Evolutionary conservation across 2,113 vertebrate species (phyloP).

Genomic region (Carlito syrichta): DNA sequence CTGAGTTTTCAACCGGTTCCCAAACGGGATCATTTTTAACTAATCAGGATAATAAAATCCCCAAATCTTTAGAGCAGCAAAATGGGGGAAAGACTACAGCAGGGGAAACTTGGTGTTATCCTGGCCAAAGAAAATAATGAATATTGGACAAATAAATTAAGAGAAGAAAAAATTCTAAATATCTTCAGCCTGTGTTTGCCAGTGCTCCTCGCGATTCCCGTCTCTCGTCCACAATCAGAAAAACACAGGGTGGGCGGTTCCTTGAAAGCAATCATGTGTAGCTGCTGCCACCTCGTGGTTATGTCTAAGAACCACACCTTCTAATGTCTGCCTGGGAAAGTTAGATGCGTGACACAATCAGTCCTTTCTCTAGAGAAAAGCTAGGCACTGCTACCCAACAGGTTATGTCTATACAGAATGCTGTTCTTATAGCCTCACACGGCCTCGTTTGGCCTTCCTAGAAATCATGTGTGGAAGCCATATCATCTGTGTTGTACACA

Average conservation of each 20-base stretch:
- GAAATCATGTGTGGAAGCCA: not conserved
- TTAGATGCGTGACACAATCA: not conserved
- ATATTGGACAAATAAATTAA: too few relatives aligned
- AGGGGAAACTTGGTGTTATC: not conserved
- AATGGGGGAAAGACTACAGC: not conserved
- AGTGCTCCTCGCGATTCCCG: not conserved
- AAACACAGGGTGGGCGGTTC: not conserved
- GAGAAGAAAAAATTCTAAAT: too few relatives aligned
- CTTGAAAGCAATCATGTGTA: not conserved
- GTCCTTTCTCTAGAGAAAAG: not conserved
- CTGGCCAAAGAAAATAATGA: not conserved
- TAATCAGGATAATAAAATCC: not conserved
- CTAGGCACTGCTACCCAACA: too few relatives aligned
- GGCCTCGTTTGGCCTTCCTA: not conserved
- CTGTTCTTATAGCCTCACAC: not conserved
- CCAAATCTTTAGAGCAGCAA: not conserved
- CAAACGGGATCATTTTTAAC: not conserved
- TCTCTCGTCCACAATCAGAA: not conserved
- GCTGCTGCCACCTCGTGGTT: slow-evolving; percentile 30
- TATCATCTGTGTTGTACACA: rapidly evolving
- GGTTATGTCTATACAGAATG: not conserved
- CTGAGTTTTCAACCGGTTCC: not conserved
- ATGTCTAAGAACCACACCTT: not conserved
- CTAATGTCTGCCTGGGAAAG: not conserved
- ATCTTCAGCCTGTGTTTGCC: not conserved